Evolutionary conservation across 53 echinoderm and acorn worm genomes (phyloP).

Genomic region (Temnopleurus reevesii): DNA sequence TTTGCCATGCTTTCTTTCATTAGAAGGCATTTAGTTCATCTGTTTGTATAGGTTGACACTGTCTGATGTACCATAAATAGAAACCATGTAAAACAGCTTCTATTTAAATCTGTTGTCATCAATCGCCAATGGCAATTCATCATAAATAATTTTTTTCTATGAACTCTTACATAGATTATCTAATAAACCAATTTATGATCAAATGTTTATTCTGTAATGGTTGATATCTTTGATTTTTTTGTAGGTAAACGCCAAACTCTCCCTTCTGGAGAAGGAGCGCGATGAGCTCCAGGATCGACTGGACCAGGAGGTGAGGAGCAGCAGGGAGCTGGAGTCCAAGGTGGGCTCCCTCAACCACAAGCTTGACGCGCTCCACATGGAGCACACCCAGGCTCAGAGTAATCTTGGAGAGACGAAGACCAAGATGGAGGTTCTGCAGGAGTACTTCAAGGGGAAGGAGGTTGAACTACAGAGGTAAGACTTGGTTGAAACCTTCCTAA

Average conservation of each 20-base stretch:
- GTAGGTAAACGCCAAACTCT: constrained; percentile 88
- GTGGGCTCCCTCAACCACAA: constrained; percentile 28
- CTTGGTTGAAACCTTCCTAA: too few relatives aligned
- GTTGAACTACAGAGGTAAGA: constrained; percentile 90
- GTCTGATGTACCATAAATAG: too few relatives aligned
- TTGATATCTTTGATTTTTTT: too few relatives aligned
- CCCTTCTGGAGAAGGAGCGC: constrained; percentile 76
- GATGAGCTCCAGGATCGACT: constrained; percentile 67
- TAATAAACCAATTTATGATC: too few relatives aligned
- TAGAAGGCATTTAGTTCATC: too few relatives aligned
- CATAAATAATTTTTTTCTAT: not conserved
- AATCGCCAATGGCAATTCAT: not conserved
- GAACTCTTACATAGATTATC: not conserved
- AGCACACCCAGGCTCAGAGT: constrained; percentile 69
- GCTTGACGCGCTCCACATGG: constrained; percentile 64
- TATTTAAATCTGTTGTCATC: too few relatives aligned
- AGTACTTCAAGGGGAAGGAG: constrained; percentile 93
- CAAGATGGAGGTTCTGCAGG: constrained; percentile 85
- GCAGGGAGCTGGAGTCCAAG: constrained; percentile 71
- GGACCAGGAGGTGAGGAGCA: constrained; percentile 66
- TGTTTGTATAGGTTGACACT: too few relatives aligned
- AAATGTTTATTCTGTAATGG: too few relatives aligned
- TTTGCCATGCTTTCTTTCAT: too few relatives aligned
- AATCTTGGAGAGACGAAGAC: constrained; percentile 69
- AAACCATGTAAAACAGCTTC: too few relatives aligned